Evolutionary conservation across 2,113 vertebrate genomes (phyloP).

Genomic region (Myrmophylax atrothorax): DNA sequence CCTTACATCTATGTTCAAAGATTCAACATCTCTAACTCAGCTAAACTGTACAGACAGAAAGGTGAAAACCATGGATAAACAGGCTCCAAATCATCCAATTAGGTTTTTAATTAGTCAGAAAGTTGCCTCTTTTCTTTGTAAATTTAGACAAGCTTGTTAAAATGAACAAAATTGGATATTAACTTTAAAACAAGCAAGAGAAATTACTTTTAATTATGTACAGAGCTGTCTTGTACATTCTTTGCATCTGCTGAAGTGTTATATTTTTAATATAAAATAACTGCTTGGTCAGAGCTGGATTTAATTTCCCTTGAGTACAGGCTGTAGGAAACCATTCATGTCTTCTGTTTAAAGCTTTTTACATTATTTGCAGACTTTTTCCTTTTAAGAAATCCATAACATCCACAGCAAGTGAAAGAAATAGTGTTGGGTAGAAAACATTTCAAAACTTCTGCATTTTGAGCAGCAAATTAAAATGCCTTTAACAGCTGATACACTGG

Average conservation of each 20-base stretch:
- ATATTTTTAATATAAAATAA: not conserved
- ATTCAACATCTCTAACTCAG: not conserved
- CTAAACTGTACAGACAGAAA: not conserved
- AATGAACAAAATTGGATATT: not conserved
- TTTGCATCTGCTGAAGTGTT: not conserved
- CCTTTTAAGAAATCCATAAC: not conserved
- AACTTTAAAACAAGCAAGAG: not conserved
- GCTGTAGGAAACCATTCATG: not conserved
- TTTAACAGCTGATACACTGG: conserved; percentile 15
- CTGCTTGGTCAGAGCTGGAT: not conserved
- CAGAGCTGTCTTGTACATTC: not conserved
- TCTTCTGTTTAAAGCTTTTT: not conserved
- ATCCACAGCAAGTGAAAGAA: not conserved
- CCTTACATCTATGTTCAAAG: not conserved
- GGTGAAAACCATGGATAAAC: not conserved
- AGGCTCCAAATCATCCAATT: not conserved
- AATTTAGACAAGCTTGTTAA: not conserved
- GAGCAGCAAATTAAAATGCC: not conserved
- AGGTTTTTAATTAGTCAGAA: not conserved
- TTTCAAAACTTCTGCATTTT: conserved; percentile 49
- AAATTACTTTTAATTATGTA: not conserved
- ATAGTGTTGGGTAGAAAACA: not conserved
- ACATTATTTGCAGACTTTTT: not conserved
- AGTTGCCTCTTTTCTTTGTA: not conserved
- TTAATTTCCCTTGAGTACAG: not conserved